These are phyloP conservation scores for Uromys caudimaculatus DNA, from an alignment of 2,797 vertebrate genomes.

Conservation along the genomic window DNA sequence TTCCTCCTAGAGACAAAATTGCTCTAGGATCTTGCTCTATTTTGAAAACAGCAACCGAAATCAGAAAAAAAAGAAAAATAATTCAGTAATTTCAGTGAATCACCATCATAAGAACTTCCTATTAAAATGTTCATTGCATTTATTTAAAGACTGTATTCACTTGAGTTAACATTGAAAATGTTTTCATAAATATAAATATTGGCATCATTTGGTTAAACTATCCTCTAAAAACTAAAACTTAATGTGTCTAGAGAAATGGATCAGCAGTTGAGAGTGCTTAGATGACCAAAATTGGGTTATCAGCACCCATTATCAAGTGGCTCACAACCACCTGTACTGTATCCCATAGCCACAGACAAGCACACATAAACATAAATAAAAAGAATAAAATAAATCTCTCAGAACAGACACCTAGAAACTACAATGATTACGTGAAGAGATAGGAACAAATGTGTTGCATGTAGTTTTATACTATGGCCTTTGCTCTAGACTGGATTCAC, in stretches of 20 bases:
- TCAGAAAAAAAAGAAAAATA: slow-evolving; percentile 2
- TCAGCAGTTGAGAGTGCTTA: not conserved
- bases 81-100: not conserved
- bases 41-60: not conserved
- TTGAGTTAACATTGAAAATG: not conserved
- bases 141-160: not conserved
- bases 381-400: not conserved
- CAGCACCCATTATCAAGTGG: not conserved
- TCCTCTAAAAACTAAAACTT: not conserved
- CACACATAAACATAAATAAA: not conserved
- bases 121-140: not conserved
- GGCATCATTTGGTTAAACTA: not conserved
- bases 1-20: not conserved
- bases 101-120: not conserved
- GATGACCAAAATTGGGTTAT: not conserved
- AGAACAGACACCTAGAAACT: not conserved
- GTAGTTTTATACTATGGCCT: too few relatives aligned
- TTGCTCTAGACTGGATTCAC: too few relatives aligned
- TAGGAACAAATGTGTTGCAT: not conserved
- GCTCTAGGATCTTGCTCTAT: not conserved
- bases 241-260: not conserved
- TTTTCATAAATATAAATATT: slow-evolving; percentile 21
- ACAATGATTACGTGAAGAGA: not conserved
- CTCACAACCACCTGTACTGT: not conserved
- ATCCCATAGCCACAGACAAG: not conserved